A percentile compares a stretch with the other conserved stretches of the same genome.
These are phyloP conservation scores for Bombus cullumanus DNA, from an alignment of 1,140 invertebrate species.

Conservation along the genomic window DNA sequence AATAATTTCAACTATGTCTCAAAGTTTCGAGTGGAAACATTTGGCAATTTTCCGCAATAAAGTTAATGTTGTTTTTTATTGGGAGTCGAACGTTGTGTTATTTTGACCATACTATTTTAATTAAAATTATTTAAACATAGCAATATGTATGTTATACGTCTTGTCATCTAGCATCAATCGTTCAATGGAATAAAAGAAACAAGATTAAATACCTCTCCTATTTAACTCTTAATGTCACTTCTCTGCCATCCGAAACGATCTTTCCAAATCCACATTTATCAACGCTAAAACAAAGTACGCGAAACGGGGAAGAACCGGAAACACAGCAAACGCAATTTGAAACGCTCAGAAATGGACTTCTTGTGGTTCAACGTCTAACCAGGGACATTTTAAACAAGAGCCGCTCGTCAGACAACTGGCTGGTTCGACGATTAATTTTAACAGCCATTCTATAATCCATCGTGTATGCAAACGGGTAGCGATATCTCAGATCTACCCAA, in stretches of 20 bases:
- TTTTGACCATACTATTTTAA: background rate
- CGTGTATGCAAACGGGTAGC: slow-evolving; percentile 11
- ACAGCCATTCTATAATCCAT: slow-evolving; percentile 7
- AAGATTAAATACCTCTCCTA: background rate
- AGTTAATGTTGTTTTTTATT: too few species aligned
- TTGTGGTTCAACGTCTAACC: background rate
- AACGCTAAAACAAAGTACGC: background rate
- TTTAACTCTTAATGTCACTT: background rate
- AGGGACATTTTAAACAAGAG: slow-evolving; percentile 18
- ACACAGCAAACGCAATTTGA: background rate
- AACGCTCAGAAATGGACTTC: background rate
- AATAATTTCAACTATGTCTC: too few species aligned
- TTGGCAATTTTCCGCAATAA: too few species aligned
- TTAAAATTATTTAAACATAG: background rate
- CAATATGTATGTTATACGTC: background rate
- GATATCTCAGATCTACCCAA: background rate
- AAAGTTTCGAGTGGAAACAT: too few species aligned
- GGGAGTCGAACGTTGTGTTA: too few species aligned
- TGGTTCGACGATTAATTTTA: slow-evolving; percentile 37
- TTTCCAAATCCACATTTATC: background rate
- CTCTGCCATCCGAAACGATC: background rate
- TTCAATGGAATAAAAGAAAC: background rate
- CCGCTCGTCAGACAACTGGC: background rate
- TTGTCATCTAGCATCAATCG: background rate
- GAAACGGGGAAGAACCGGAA: background rate